Evolutionary conservation across 1,140 invertebrate genomes (phyloP).

Genomic region (Nasonia giraulti): DNA sequence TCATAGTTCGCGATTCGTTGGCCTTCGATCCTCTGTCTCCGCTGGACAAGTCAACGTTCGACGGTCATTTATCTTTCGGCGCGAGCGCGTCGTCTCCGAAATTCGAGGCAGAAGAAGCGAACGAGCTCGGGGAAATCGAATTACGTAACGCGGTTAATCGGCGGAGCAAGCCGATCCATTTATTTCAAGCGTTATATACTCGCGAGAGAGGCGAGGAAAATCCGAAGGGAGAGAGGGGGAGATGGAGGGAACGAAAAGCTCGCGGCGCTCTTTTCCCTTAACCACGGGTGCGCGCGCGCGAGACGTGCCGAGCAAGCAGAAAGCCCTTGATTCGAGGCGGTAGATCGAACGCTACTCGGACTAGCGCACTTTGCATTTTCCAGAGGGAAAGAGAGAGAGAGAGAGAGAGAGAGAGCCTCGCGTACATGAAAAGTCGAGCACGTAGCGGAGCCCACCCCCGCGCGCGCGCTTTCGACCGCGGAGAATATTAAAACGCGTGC

Average conservation of each 20-base stretch:
- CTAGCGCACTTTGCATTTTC: slow-evolving; percentile 40
- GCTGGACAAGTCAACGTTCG: not conserved
- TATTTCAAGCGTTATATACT: not conserved
- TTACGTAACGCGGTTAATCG: slow-evolving; percentile 35
- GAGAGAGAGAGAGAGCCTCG: not conserved
- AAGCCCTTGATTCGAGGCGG: slow-evolving; percentile 35
- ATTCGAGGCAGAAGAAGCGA: slow-evolving; percentile 4
- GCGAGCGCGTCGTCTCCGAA: not conserved
- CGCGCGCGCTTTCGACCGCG: not conserved
- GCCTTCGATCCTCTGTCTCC: not conserved
- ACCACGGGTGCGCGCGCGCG: slow-evolving; percentile 26
- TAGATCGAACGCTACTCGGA: slow-evolving; percentile 32
- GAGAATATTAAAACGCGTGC: slow-evolving; percentile 30
- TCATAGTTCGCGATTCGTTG: not conserved
- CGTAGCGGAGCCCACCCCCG: slow-evolving; percentile 10
- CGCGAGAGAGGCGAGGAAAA: slow-evolving; percentile 40
- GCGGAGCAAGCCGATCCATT: slow-evolving; percentile 3
- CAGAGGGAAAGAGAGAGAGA: not conserved
- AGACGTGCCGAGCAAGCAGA: slow-evolving; percentile 55
- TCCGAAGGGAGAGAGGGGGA: slow-evolving; percentile 8
- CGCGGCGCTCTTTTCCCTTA: slow-evolving; percentile 14
- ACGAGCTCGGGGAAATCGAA: slow-evolving; percentile 29
- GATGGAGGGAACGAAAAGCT: not conserved
- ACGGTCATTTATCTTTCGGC: slow-evolving; percentile 19
- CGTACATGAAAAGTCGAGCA: slow-evolving; percentile 12